phyloP scores from a whole-genome alignment of 2,797 vertebrate genomes.

The Lepidocolaptes lacrymiger region DNA sequence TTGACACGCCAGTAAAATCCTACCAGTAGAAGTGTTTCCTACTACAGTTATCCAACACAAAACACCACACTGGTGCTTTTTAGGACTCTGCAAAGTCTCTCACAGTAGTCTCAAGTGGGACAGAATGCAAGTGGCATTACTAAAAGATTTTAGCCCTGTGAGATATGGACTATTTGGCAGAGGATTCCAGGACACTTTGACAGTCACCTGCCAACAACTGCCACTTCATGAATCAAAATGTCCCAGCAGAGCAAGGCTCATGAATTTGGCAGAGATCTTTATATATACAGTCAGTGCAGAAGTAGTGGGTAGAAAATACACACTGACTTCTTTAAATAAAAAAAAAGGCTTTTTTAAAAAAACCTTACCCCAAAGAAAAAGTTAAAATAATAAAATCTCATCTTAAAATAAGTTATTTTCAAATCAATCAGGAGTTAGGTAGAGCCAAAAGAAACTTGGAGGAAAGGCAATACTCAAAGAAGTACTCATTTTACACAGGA shows the following conservation, averaged over 20 bases:
- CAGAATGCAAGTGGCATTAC: neutral
- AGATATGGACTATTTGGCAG: neutral
- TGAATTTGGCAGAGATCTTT: neutral
- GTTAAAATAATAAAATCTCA: neutral
- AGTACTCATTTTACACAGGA: neutral
- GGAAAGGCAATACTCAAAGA: neutral
- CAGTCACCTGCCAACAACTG: neutral
- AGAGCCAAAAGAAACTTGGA: neutral
- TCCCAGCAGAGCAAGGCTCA: neutral
- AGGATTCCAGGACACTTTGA: neutral
- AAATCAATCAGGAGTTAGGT: neutral
- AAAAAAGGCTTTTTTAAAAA: neutral
- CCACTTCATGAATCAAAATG: neutral
- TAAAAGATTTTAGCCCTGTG: neutral
- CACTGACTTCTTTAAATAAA: neutral
- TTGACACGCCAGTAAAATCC: neutral
- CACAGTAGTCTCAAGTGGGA: neutral
- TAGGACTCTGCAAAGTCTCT: neutral
- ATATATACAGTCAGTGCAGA: neutral
- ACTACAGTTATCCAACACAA: neutral
- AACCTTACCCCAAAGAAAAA: neutral
- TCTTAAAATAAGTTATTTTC: neutral
- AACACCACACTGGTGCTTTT: neutral
- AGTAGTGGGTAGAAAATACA: neutral
- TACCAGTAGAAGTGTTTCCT: neutral